Conservation (phyloP, 2,113 vertebrate species). For the Tautogolabrus adspersus region DNA sequence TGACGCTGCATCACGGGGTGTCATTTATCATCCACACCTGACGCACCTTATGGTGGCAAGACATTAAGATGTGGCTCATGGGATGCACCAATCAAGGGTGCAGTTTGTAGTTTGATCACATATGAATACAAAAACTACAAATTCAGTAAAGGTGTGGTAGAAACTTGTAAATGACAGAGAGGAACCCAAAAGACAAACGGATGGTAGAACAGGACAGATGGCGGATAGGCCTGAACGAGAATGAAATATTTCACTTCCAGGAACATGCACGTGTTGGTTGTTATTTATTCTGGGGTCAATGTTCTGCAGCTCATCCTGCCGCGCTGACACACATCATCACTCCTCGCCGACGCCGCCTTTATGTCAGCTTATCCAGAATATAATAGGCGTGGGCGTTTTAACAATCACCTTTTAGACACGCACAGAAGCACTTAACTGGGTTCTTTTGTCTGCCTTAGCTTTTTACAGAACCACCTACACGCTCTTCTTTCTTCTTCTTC, state of each 20-base stretch:
- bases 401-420: neutral
- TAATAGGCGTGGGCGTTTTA: conserved; percentile 5
- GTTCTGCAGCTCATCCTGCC: neutral
- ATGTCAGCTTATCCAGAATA: neutral
- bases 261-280: neutral
- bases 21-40: neutral
- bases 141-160: neutral
- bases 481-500: neutral
- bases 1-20: neutral
- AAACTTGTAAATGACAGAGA: too few species aligned
- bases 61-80: neutral
- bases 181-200: too few species aligned
- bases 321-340: neutral
- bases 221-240: too few species aligned
- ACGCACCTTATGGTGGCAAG: neutral
- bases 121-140: neutral
- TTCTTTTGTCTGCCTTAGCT: conserved; percentile 6
- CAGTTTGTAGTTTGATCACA: neutral
- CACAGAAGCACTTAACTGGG: conserved; percentile 3
- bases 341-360: neutral
- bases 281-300: neutral
- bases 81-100: too few species aligned
- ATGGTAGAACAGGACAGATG: too few species aligned
- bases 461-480: conserved; percentile 22
- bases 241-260: neutral